Base-by-base conservation (phyloP, 2,797 vertebrate species). In the Champsocephalus gunnari region DNA sequence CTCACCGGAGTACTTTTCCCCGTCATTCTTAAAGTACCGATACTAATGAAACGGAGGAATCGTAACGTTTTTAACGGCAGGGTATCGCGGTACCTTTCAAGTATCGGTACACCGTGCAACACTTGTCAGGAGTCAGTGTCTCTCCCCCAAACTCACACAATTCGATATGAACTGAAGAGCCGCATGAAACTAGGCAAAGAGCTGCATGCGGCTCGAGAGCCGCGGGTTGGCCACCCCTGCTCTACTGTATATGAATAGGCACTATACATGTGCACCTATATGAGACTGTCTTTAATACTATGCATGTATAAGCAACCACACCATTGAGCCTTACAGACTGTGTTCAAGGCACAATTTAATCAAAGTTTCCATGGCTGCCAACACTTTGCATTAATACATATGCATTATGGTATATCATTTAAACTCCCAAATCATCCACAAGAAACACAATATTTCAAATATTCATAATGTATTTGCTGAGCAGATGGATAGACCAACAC, bases 271-370 rank as follows among this genome's bases (percentile, higher is more conserved):
- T 19, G 3, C 45, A 21, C 21, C 56, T 32, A 21, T n/a, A 38
- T 58, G 17, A 28, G 17, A 54, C 4, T 34, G 14, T 53, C 4
- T 34, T 34, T 12, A 41, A 38, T 49, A 12, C 10, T 12, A 10
- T 19, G 14, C 28, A 10, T 51, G 38, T 34, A 65, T 50, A 16
- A 63, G 10, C 28, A 66, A 54, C 43, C n/a, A 44, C 51, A 71
- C 16, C 13, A 41, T 62, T 64, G 54, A 63, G 19, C 28, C 38
- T 76, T 58, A 58, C 51, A 72, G 77, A 68, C 32, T 9, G 12
- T 43, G 4, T 41, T 49, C 67, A 75, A 47, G 4, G 48, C 9
- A 38, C 2, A 63, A 2, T 49, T 73, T 58, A 57, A 45, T 51
- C 1, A 47, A 77, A 66, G 24, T 19, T 3, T 1, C 34, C 8